Evolutionary conservation across 2,797 vertebrate genomes (phyloP).

Genomic region (Echiichthys vipera): DNA sequence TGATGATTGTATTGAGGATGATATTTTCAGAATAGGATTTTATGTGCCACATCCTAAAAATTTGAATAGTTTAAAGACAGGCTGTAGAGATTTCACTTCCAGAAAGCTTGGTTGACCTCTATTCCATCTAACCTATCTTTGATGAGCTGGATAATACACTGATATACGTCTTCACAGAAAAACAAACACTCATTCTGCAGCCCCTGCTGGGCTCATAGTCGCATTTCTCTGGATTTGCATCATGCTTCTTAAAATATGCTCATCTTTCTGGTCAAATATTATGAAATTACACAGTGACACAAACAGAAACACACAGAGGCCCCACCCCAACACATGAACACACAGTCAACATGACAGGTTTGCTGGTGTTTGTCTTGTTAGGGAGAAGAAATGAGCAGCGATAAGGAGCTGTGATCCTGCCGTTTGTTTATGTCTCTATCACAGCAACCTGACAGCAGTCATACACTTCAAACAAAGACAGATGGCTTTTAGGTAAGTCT

Average conservation of each 20-base stretch:
- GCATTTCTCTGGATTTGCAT: constrained; percentile 47
- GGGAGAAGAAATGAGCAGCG: constrained; percentile 64
- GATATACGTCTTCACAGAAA: neutral
- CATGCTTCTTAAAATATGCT: constrained; percentile 35
- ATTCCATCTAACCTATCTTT: neutral
- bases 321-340: constrained; percentile 12
- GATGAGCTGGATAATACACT: neutral
- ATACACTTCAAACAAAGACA: constrained; percentile 66
- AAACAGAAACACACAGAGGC: constrained; percentile 1
- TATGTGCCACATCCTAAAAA: neutral
- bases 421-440: constrained; percentile 74
- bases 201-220: neutral
- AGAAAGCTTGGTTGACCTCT: neutral
- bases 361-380: constrained; percentile 72
- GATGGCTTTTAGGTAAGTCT: constrained; percentile 56
- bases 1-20: neutral
- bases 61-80: neutral
- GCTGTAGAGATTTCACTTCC: neutral
- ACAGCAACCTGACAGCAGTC: constrained; percentile 65
- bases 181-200: neutral
- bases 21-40: neutral
- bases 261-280: constrained; percentile 42
- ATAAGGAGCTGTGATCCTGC: constrained; percentile 70
- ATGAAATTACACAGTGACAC: constrained; percentile 26
- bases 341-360: constrained; percentile 61